Conservation (phyloP, 2,888 invertebrate species). For the Osmoderma eremita region DNA sequence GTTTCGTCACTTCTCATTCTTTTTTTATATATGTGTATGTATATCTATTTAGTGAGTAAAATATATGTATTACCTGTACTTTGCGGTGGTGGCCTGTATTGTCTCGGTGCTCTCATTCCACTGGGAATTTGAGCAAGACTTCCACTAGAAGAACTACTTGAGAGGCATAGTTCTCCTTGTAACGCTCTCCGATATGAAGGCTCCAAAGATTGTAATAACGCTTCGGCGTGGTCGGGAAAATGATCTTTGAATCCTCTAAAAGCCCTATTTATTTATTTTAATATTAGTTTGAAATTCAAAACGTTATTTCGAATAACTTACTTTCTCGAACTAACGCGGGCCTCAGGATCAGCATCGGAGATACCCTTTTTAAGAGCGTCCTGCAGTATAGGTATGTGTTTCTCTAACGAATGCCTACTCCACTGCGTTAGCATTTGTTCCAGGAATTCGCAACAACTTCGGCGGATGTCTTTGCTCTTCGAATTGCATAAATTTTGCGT, state of each 20-base stretch:
- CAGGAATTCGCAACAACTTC: slow-evolving; percentile 82
- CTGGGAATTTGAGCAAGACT: slow-evolving; percentile 64
- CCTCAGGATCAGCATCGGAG: slow-evolving; percentile 92
- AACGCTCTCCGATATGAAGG: slow-evolving; percentile 76
- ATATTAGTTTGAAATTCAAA: too few relatives aligned
- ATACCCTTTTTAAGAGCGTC: slow-evolving; percentile 89
- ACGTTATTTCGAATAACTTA: slow-evolving; percentile 60
- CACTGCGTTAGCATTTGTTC: slow-evolving; percentile 86
- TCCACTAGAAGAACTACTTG: slow-evolving; percentile 67
- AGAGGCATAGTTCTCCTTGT: slow-evolving; percentile 67
- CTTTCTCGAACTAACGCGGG: slow-evolving; percentile 84
- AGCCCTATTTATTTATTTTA: slow-evolving; percentile 68
- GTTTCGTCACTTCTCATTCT: too few relatives aligned
- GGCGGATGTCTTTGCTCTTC: slow-evolving; percentile 92
- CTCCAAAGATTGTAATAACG: slow-evolving; percentile 84
- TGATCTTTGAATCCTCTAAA: slow-evolving; percentile 90
- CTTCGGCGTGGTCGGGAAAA: slow-evolving; percentile 91
- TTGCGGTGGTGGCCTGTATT: slow-evolving; percentile 58
- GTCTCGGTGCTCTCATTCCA: slow-evolving; percentile 56
- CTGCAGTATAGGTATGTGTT: slow-evolving; percentile 78
- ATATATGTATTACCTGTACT: slow-evolving; percentile 63
- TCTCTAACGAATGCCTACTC: slow-evolving; percentile 85
- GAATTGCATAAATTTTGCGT: slow-evolving; percentile 78
- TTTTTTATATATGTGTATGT: too few relatives aligned
- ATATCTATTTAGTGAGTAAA: too few relatives aligned